Evolutionary conservation across 2,113 vertebrate species (phyloP).

Genomic region (Oostethus manadensis): DNA sequence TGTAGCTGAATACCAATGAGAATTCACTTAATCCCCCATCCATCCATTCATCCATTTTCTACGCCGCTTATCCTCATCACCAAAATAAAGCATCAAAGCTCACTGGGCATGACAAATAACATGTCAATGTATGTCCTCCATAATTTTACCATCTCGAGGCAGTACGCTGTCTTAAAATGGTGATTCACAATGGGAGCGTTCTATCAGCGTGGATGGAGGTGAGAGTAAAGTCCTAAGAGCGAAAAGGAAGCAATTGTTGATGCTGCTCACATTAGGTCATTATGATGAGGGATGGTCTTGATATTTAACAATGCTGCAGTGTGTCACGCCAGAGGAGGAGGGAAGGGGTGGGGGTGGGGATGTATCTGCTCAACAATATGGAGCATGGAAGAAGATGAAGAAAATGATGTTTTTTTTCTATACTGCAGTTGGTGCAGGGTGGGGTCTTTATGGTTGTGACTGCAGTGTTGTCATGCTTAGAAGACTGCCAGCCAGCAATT

Average conservation of each 20-base stretch:
- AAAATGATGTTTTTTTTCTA: slow-evolving; percentile 17
- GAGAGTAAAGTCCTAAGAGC: slow-evolving; percentile 52
- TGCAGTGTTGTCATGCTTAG: slow-evolving; percentile 9
- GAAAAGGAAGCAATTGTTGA: slow-evolving; percentile 54
- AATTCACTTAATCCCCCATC: background rate
- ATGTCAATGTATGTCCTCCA: slow-evolving; percentile 29
- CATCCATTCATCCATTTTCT: too few species aligned
- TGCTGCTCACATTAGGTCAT: slow-evolving; percentile 58
- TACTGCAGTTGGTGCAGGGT: slow-evolving; percentile 37
- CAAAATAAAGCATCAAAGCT: slow-evolving; percentile 29
- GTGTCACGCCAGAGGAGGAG: slow-evolving; percentile 47
- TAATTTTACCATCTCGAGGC: slow-evolving; percentile 37
- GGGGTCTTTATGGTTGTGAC: slow-evolving; percentile 12
- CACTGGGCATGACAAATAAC: slow-evolving; percentile 17
- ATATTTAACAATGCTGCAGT: slow-evolving; percentile 65
- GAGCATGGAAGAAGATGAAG: slow-evolving; percentile 22
- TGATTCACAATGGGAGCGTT: slow-evolving; percentile 39
- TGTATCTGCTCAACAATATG: slow-evolving; percentile 26
- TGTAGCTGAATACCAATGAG: slow-evolving; percentile 36
- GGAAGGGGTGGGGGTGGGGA: slow-evolving; percentile 18
- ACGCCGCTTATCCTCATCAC: too few species aligned
- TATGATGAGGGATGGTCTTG: slow-evolving; percentile 69
- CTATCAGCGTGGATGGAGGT: slow-evolving; percentile 29
- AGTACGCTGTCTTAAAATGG: slow-evolving; percentile 25
- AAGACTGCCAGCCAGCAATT: slow-evolving; percentile 27